Evolutionary conservation across 2,888 invertebrate species (phyloP), one percentile per base, ranked within the genome.

Genomic region (Aleiodes alternator): DNA sequence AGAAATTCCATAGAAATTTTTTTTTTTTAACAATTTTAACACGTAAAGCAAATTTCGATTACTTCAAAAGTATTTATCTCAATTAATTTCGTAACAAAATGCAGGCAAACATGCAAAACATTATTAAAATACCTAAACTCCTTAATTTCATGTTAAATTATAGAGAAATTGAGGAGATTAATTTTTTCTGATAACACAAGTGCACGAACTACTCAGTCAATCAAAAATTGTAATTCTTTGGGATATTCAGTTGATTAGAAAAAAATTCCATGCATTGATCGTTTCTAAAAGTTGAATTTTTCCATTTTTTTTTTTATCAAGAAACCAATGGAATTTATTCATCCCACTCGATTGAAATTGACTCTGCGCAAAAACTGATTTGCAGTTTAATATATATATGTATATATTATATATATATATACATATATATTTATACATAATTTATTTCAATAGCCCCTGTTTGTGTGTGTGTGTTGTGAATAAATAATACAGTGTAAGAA

Each of bases 401-500:
- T 23, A 56, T 9, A 16, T 12, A 38, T 23, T 9, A n/a, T 51
- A 51, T 64, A 64, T 43, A 48, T 48, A 48, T 48, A 64, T 43
- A 48, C 14, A 59, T 34, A 8, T 64, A 48, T 61, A 38, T 64
- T 48, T 16, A 48, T 23, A 48, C 5, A 53, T 14, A 43, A 43
- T 43, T 43, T 43, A 43, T 43, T 38, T 34, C n/a, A 59, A 59
- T 59, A 59, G 34, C 56, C 11, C 29, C 31, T 16, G 23, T 23
- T 23, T 9, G 16, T 59, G 57, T 9, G 16, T 9, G 16, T 59
- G 57, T 9, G 16, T 48, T 34, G n/a, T 70, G 61, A 57, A 50
- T 29, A 68, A 69, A 73, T 56, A 12, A 69, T 69, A 53, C 53
- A 59, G 51, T 55, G 50, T 57, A 50, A 69, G 56, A 66, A 56